These are phyloP conservation scores for Intellagama lesueurii DNA, from an alignment of 2,797 vertebrate species.

Conservation along the genomic window DNA sequence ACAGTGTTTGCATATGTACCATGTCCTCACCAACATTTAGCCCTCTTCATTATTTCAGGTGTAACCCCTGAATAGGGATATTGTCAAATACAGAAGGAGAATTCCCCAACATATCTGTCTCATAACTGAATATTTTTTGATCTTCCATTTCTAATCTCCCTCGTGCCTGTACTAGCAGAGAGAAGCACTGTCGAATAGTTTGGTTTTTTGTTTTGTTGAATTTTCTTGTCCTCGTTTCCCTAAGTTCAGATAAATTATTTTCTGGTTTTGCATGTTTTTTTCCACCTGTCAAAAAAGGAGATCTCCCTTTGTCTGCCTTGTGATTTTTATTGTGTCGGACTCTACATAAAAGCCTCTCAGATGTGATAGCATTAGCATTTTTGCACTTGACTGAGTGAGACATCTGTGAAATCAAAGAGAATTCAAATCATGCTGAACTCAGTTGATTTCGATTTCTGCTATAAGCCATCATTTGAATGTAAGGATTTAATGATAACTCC, in stretches of 20 bases:
- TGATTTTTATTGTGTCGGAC: slow-evolving; percentile 76
- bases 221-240: slow-evolving; percentile 30
- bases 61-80: too few relatives aligned
- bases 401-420: slow-evolving; percentile 71
- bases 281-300: slow-evolving; percentile 62
- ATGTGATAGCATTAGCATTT: slow-evolving; percentile 72
- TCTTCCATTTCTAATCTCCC: slow-evolving; percentile 12
- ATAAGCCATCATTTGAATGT: slow-evolving; percentile 53
- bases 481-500: slow-evolving; percentile 66
- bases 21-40: too few relatives aligned
- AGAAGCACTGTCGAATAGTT: not conserved
- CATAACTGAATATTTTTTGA: not conserved
- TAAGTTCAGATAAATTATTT: slow-evolving; percentile 53
- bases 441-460: slow-evolving; percentile 66
- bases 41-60: too few relatives aligned
- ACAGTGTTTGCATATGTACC: too few relatives aligned
- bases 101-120: not conserved
- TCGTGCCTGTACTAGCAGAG: not conserved
- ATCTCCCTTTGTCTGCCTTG: slow-evolving; percentile 66
- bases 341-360: slow-evolving; percentile 71
- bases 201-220: slow-evolving; percentile 17
- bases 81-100: not conserved
- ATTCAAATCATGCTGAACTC: slow-evolving; percentile 59
- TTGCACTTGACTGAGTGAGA: slow-evolving; percentile 72
- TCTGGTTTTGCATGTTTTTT: slow-evolving; percentile 15